Evolutionary conservation across 2,797 vertebrate genomes (phyloP), one percentile per base, ranked within the genome.

Genomic region (Gymnothorax javanicus): DNA sequence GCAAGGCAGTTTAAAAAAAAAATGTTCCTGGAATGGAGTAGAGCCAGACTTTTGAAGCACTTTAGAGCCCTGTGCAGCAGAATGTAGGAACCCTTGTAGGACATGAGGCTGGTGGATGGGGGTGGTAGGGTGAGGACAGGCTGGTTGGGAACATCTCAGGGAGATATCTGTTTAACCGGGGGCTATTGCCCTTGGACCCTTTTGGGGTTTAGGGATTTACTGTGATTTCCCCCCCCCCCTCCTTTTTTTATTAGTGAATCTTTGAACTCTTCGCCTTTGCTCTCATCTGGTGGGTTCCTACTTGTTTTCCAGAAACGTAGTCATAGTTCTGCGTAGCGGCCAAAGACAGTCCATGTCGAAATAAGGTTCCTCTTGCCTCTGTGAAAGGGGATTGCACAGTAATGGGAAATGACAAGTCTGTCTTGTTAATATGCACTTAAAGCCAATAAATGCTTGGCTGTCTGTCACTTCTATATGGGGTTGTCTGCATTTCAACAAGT

Each of bases 131-230:
- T 9, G 71, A 2, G 1, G 69, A 25, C 25, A 33, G 71, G 71
- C 8, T 75, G 71, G 85, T 89, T 88, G 90, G 71, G 23, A 77
- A 77, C 73, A 90, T 91, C 93, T 95, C 92, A 92, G 93, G 93
- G 93, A 94, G 90, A 89, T 88, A 4, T 84, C 84, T 86, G 89
- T 89, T 90, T 86, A 88, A 90, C 88, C 7, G 13, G 6, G 58
- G 82, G 54, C 82, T n/a, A 60, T 83, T 5, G 58, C 82, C 82
- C 82, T 23, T 54, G 15, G 50, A 50, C 13, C 33, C 52, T 82
- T 82, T 82, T 58, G n/a, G 52, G 50, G 54, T 56, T 58, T 82
- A 82, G n/a, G n/a, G 23, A 57, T 17, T 23, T 82, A n/a, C 25
- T 4, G 69, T 71, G 25, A 75, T 6, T 3, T 3, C 60, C 60